Percentiles rank a stretch among this genome's conserved stretches.
phyloP scores from a whole-genome alignment of 2,888 invertebrate genomes.

The Galeruca laticollis region DNA sequence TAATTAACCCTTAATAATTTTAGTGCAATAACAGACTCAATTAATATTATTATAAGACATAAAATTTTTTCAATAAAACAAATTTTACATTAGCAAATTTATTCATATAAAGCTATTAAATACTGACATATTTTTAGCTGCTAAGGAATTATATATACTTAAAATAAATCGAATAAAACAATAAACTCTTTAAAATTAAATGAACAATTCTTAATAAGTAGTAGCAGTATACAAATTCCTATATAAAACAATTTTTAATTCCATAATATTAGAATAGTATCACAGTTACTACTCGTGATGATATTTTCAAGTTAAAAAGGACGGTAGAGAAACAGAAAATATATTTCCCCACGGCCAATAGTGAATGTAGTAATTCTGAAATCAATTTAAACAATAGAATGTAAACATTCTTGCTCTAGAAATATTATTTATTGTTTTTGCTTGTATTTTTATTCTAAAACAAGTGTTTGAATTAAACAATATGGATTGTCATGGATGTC shows the following conservation, averaged over 20 bases:
- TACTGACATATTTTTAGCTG: conserved; percentile 28
- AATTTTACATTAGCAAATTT: conserved; percentile 25
- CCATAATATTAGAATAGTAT: conserved; percentile 16
- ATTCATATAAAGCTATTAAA: conserved; percentile 40
- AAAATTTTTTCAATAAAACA: conserved; percentile 27
- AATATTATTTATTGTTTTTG: no score
- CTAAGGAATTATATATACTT: background rate
- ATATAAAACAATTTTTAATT: conserved; percentile 7
- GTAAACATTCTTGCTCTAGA: no score
- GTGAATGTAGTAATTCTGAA: no score
- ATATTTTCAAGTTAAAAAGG: background rate
- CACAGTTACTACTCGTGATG: conserved; percentile 17
- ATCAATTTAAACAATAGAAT: no score
- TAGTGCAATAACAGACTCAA: no score
- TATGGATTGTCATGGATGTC: no score
- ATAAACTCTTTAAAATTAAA: conserved; percentile 35
- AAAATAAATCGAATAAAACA: conserved; percentile 22
- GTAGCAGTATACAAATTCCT: conserved; percentile 21
- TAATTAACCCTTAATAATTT: no score
- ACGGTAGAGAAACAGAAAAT: background rate
- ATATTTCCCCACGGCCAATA: no score
- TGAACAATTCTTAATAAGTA: conserved; percentile 17
- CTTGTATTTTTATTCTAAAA: no score
- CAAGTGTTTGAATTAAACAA: no score
- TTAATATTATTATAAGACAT: no score